phyloP scores from a whole-genome alignment of 2,888 invertebrate species.

The Dorcus parallelipipedus region DNA sequence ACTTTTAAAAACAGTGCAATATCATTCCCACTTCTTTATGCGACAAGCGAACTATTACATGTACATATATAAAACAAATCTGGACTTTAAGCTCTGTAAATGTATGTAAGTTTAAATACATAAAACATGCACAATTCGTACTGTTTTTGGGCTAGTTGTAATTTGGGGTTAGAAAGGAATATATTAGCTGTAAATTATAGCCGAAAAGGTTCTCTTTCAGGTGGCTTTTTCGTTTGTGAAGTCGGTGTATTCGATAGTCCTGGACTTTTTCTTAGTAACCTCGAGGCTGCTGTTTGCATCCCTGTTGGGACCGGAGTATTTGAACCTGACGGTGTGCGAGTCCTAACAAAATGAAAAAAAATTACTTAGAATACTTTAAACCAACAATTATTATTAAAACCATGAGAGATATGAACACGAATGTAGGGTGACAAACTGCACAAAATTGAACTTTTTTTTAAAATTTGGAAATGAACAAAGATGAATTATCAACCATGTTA shows the following conservation, averaged over 20 bases:
- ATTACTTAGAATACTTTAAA: neutral
- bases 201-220: conserved; percentile 68
- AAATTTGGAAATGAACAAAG: neutral
- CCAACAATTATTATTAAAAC: no score
- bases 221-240: conserved; percentile 47
- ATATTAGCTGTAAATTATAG: conserved; percentile 50
- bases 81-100: conserved; percentile 16
- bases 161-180: conserved; percentile 30
- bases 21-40: neutral
- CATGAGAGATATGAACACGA: no score
- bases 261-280: conserved; percentile 63
- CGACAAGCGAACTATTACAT: neutral
- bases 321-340: conserved; percentile 74
- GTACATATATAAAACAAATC: neutral
- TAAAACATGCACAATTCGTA: conserved; percentile 44
- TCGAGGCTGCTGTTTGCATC: conserved; percentile 60
- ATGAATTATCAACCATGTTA: neutral
- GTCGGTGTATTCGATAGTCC: conserved; percentile 66
- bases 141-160: conserved; percentile 33
- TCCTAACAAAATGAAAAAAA: conserved; percentile 50
- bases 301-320: conserved; percentile 68
- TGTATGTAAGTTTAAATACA: conserved; percentile 29
- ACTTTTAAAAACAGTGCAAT: neutral
- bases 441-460: neutral
- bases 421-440: no score